Percentiles rank a stretch among this genome's conserved stretches.
These are phyloP conservation scores for Laspeyria flexula DNA, from an alignment of 2,888 invertebrate genomes.

Conservation along the genomic window DNA sequence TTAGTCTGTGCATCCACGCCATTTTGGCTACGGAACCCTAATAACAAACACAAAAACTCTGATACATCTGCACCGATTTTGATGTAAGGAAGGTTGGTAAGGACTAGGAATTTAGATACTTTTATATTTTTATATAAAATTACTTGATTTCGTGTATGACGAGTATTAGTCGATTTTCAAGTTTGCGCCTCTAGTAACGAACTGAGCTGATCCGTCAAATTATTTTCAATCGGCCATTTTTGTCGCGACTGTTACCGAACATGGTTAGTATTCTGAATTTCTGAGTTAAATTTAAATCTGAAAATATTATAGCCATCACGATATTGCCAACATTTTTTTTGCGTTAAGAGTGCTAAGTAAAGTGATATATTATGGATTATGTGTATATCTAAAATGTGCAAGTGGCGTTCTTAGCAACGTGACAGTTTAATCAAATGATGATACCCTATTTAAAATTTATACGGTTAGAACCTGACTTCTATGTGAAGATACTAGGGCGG, in stretches of 20 bases:
- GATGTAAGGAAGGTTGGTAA: too few relatives aligned
- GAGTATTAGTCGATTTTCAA: neutral
- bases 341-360: neutral
- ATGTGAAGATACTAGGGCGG: slow-evolving; percentile 92
- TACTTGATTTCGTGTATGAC: neutral
- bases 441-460: slow-evolving; percentile 86
- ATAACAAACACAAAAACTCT: too few relatives aligned
- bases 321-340: neutral
- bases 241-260: slow-evolving; percentile 70
- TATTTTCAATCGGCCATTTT: slow-evolving; percentile 71
- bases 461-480: slow-evolving; percentile 89
- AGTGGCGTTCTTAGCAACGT: too few relatives aligned
- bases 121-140: too few relatives aligned
- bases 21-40: too few relatives aligned
- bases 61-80: too few relatives aligned
- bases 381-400: too few relatives aligned
- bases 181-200: too few relatives aligned
- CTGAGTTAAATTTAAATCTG: slow-evolving; percentile 13
- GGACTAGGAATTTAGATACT: too few relatives aligned
- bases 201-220: neutral
- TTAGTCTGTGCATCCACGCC: too few relatives aligned
- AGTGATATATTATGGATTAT: neutral
- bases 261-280: slow-evolving; percentile 65
- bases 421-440: slow-evolving; percentile 84
- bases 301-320: slow-evolving; percentile 24